Conservation (phyloP, 2,113 vertebrate species). For the Actenoides hombroni region DNA sequence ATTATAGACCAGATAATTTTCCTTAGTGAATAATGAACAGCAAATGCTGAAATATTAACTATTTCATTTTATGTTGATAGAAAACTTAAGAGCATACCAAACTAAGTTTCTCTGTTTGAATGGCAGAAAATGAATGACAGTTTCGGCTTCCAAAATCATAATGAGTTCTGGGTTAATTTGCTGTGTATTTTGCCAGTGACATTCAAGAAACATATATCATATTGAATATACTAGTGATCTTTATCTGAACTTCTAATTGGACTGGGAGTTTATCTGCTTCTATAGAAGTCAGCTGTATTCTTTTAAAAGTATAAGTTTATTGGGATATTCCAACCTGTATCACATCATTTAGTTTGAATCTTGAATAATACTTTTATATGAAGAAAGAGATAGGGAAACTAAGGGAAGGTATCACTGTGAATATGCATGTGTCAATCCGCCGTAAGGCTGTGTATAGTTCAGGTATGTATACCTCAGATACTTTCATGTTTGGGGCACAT, state of each 20-base stretch:
- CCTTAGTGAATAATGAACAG: slow-evolving; percentile 65
- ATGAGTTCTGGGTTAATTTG: slow-evolving; percentile 9
- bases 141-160: background rate
- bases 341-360: background rate
- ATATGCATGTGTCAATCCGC: fast-evolving
- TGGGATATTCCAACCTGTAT: background rate
- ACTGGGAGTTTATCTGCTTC: background rate
- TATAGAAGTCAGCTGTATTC: background rate
- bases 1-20: slow-evolving; percentile 70
- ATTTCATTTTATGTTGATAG: slow-evolving; percentile 58
- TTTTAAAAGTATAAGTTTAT: background rate
- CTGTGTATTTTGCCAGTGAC: background rate
- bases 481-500: background rate
- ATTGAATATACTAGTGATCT: background rate
- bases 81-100: slow-evolving; percentile 29
- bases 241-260: background rate
- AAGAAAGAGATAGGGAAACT: background rate
- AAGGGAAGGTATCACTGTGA: background rate
- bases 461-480: background rate
- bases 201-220: background rate
- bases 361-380: background rate
- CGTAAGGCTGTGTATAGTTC: fast-evolving
- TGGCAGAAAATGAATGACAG: background rate
- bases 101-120: slow-evolving; percentile 38
- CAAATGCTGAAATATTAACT: slow-evolving; percentile 59